These are phyloP conservation scores for Phrynocephalus forsythii DNA, from an alignment of 2,797 vertebrate species.

Conservation along the genomic window DNA sequence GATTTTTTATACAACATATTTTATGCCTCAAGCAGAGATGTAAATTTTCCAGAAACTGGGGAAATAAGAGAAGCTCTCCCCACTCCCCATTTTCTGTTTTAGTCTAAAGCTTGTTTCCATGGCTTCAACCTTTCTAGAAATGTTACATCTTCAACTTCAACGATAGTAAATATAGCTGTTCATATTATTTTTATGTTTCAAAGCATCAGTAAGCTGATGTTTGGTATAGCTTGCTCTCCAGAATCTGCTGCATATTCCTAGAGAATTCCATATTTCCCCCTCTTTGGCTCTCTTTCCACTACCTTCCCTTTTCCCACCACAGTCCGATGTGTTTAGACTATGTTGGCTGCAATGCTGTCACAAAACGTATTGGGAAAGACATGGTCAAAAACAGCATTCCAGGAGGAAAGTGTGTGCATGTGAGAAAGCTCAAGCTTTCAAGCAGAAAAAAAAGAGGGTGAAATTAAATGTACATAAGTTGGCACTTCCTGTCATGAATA, in stretches of 20 bases:
- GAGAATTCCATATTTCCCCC: background rate
- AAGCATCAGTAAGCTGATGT: background rate
- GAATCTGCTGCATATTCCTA: background rate
- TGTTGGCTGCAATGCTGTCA: background rate
- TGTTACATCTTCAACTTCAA: no score
- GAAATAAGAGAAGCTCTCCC: no score
- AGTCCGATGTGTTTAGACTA: background rate
- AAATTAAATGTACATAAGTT: background rate
- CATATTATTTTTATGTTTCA: background rate
- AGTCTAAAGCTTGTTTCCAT: no score
- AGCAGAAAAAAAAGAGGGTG: background rate
- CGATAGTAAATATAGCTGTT: background rate
- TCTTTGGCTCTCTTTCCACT: background rate
- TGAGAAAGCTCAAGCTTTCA: background rate
- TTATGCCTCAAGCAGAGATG: background rate
- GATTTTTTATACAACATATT: background rate
- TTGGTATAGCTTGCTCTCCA: background rate
- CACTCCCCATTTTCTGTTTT: no score
- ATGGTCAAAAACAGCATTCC: background rate
- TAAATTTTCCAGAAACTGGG: no score
- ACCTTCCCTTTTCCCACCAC: background rate
- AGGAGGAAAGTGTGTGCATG: background rate
- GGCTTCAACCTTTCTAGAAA: no score
- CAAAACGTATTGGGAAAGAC: background rate
- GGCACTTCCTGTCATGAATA: background rate